Base-by-base conservation (phyloP, 2,797 vertebrate genomes). In the Phoebastria nigripes region DNA sequence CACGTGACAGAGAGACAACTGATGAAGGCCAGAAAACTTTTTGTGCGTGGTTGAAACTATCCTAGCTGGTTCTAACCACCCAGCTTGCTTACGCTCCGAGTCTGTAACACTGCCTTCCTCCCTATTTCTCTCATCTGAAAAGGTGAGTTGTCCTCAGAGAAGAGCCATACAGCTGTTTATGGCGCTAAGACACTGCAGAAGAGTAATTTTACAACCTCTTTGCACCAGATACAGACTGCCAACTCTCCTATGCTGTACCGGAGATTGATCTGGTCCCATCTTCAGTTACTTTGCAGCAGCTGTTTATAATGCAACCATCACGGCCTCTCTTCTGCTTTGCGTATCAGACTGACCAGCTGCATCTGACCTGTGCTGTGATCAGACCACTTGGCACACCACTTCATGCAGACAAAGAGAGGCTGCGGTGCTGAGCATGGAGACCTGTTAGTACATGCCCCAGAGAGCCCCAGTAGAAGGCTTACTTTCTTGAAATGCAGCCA, bases 51-150 rank as follows among this genome's bases (percentile, higher is more conserved):
- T 0, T 86, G 51, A 86, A 88, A 56, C 42, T 44, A 46, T 9
- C 8, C 20, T 19, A 52, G 51, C 14, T 63, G 39, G 25, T 33
- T 72, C 59, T 37, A 58, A 63, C 6, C 28, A 29, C 18, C 8
- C 52, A 35, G 33, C 18, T 39, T 39, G 14, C 70, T 89, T 11
- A 66, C 0, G 4, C 15, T 16, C 10, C 0, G 1, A 41, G 56
- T 11, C 17, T 55, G 8, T n/a, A 76, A 63, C 11, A 18, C 33
- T 31, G 55, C 73, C 31, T 26, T 56, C 15, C 52, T 35, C 42
- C 15, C 56, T 6, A 22, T 22, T 33, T 49, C 82, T 31, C 29
- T 46, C 47, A 28, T 2, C 42, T 47, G 39, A 66, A 61, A 46
- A 73, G 56, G 39, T 0, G 1, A 82, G 42, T 3, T 31, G 29